Percentiles rank a stretch among this genome's conserved stretches.
Conservation (phyloP, 2,797 vertebrate species). For the Lacerta viridis region DNA sequence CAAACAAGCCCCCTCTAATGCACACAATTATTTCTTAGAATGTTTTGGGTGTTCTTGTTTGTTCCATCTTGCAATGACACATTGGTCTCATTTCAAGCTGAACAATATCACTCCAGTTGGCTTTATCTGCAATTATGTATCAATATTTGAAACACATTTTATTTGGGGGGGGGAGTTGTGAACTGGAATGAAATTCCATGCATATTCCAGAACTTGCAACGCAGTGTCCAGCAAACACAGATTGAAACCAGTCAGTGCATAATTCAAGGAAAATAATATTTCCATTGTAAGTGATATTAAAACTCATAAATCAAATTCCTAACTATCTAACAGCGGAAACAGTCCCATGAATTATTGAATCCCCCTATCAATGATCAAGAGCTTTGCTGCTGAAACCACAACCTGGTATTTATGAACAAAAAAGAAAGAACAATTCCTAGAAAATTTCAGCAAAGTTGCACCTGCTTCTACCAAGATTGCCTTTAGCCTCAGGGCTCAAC, state of each 20-base stretch:
- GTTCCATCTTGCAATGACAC: conserved; percentile 2
- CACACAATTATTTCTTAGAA: conserved; percentile 7
- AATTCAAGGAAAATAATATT: conserved; percentile 20
- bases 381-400: conserved; percentile 21
- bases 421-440: conserved; percentile 10
- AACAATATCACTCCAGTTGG: not conserved
- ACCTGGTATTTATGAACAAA: conserved; percentile 32
- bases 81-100: not conserved
- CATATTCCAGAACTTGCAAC: conserved; percentile 24
- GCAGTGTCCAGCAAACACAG: conserved; percentile 21
- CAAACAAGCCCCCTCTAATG: not conserved
- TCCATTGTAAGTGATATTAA: conserved; percentile 33
- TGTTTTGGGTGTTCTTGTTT: conserved; percentile 16
- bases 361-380: conserved; percentile 25
- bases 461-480: conserved; percentile 19
- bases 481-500: conserved; percentile 23
- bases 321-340: conserved; percentile 9
- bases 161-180: not conserved
- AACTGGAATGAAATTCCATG: not conserved
- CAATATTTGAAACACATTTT: conserved; percentile 21
- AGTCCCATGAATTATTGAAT: conserved; percentile 10
- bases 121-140: not conserved
- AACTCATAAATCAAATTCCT: conserved; percentile 35
- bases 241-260: conserved; percentile 26
- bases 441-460: conserved; percentile 20